These are phyloP conservation scores for Cydia fagiglandana DNA, from an alignment of 1,140 invertebrate species.

Conservation along the genomic window DNA sequence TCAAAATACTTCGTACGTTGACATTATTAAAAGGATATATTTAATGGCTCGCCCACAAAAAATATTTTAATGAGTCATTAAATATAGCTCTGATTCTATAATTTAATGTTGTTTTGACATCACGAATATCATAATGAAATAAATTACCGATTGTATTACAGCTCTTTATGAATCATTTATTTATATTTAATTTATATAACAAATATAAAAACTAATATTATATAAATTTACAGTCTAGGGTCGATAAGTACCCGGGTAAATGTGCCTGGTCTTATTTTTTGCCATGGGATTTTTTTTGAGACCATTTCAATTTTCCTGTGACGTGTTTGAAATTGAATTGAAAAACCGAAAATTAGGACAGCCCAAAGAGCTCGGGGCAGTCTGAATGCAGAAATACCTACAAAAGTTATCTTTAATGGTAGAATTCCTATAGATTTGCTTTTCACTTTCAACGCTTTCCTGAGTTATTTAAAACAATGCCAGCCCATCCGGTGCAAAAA, in stretches of 20 bases:
- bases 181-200: too few relatives aligned
- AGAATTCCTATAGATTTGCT: slow-evolving; percentile 44
- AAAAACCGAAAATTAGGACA: neutral
- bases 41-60: neutral
- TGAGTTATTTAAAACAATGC: slow-evolving; percentile 66
- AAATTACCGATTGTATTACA: neutral
- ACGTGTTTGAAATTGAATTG: neutral
- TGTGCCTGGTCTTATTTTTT: too few relatives aligned
- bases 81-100: neutral
- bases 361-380: too few relatives aligned
- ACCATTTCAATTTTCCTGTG: neutral
- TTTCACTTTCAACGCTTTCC: slow-evolving; percentile 57
- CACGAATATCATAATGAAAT: neutral
- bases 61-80: neutral
- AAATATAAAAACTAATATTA: too few relatives aligned
- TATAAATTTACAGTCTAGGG: too few relatives aligned
- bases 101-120: slow-evolving; percentile 11
- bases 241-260: too few relatives aligned
- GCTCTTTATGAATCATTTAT: too few relatives aligned
- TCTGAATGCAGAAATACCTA: too few relatives aligned
- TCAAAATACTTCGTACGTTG: neutral
- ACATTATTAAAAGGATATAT: neutral
- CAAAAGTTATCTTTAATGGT: too few relatives aligned
- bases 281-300: neutral
- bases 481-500: slow-evolving; percentile 65